Conservation (phyloP, 2,888 invertebrate genomes). For the Scelioninae gen. 1 region DNA sequence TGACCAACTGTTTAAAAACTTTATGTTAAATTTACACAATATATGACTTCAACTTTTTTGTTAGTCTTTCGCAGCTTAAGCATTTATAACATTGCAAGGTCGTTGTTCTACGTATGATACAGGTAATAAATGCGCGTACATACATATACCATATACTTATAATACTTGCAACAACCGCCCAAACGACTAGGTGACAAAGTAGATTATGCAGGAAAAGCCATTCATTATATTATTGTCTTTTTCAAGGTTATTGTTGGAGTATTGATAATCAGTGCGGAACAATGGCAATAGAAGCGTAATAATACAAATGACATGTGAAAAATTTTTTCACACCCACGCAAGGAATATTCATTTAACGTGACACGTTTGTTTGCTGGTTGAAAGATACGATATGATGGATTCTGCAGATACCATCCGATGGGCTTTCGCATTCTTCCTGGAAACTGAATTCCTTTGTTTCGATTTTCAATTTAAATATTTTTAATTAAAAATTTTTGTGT, state of each 20-base stretch:
- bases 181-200: slow-evolving; percentile 12
- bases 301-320: slow-evolving; percentile 45
- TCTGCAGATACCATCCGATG: slow-evolving; percentile 15
- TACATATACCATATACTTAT: slow-evolving; percentile 1
- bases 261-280: slow-evolving; percentile 58
- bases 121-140: slow-evolving; percentile 28
- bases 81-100: slow-evolving; percentile 30
- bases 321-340: slow-evolving; percentile 45
- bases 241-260: slow-evolving; percentile 71
- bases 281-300: slow-evolving; percentile 50
- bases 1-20: not conserved
- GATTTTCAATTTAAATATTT: not conserved
- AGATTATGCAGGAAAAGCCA: slow-evolving; percentile 69
- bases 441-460: slow-evolving; percentile 18
- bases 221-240: slow-evolving; percentile 75
- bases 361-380: slow-evolving; percentile 21
- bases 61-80: slow-evolving; percentile 31
- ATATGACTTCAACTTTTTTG: not conserved
- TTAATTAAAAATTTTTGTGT: not conserved
- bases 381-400: slow-evolving; percentile 13
- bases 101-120: slow-evolving; percentile 32
- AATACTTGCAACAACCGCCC: slow-evolving; percentile 38
- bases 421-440: slow-evolving; percentile 25
- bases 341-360: slow-evolving; percentile 26
- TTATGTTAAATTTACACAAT: not conserved